Base-by-base conservation (phyloP, 2,113 vertebrate genomes). In the Nematolebias whitei region DNA sequence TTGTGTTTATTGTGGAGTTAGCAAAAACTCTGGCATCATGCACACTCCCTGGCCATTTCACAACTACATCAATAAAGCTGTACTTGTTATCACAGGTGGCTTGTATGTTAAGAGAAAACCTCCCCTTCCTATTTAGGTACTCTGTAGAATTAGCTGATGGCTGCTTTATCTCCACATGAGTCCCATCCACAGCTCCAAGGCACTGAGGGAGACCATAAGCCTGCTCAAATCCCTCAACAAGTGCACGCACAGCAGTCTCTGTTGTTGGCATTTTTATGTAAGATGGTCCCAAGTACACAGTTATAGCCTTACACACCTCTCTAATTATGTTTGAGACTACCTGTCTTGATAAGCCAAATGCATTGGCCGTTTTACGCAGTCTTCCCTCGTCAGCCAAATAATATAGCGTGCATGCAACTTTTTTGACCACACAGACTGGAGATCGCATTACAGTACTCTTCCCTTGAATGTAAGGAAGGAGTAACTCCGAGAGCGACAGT, bases 161-260 rank as follows among this genome's bases (percentile, higher is more conserved):
- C 43, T 29, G 12, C 56, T 58, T 58, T 43, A 58, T 58, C 24
- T 57, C 55, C 38, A 57, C 55, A 57, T 57, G 55, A 20, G 38
- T 43, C 15, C 39, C 39, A 57, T 57, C 38, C 20, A 24, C 55
- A 29, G 26, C 26, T 29, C 26, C 26, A 29, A 29, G 26, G 26
- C 26, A 29, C 26, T 29, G 26, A 57, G 10, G 39, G 39, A 40
- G 39, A 40, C 39, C 39, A 40, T 40, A 14, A 11, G 39, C 39
- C 39, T 40, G 39, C 14, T 40, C 39, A 29, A 29, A 29, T 29
- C 26, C 26, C 26, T 29, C 26, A 3, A 29, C 26, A 29, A 29
- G 26, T 29, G 26, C 26, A 29, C 7, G 26, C 38, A 40, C 49
- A 5, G 18, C 45, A 48, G 23, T 59, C 8, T 12, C 15, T 5